Base-by-base conservation (phyloP, 1,140 invertebrate species). In the Drosophila ironensis region DNA sequence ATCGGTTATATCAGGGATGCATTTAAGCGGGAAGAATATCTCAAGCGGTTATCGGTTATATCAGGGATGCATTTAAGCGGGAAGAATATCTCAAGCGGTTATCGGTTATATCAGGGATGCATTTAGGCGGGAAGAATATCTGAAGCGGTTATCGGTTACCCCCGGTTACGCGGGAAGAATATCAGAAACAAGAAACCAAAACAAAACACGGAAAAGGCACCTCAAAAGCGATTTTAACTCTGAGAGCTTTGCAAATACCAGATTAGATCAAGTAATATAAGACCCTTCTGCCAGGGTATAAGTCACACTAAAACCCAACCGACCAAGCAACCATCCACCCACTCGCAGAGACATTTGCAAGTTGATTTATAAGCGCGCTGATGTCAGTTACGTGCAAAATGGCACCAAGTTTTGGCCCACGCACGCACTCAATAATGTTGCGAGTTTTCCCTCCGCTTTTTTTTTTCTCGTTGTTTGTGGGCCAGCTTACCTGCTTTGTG, bases 341-440 rank as follows among this genome's bases (percentile, higher is more conserved):
- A 20, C 19, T 27, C 14, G 4, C 6, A 51, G 20, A 50, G 5
- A 80, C 74, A 81, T 81, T 81, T 82, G 72, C 78, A 84, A 86
- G 74, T 84, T 84, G 78, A 84, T 84, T 84, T 84, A 84, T 84
- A 84, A 84, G 70, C 78, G 48, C 66, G 80, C 74, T 84, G 78
- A 84, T 84, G 78, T 86, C 80, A 86, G 78, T 86, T 84, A 84
- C 78, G 78, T 84, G 78, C 67, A 63, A 72, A 71, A 72, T 72
- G 69, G 67, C 56, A 63, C 47, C 67, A 71, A 72, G 47, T 72
- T 71, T 53, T 63, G 47, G 47, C 56, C 47, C 69, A 63, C 69
- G 47, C 80, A 73, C 72, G 72, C 78, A 84, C 77, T 82, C 73
- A 76, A 84, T 84, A 82, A 84, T 73, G 78, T 38, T 64, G 20